Base-by-base conservation (phyloP, 2,113 vertebrate genomes). In the Eulemur rufifrons region DNA sequence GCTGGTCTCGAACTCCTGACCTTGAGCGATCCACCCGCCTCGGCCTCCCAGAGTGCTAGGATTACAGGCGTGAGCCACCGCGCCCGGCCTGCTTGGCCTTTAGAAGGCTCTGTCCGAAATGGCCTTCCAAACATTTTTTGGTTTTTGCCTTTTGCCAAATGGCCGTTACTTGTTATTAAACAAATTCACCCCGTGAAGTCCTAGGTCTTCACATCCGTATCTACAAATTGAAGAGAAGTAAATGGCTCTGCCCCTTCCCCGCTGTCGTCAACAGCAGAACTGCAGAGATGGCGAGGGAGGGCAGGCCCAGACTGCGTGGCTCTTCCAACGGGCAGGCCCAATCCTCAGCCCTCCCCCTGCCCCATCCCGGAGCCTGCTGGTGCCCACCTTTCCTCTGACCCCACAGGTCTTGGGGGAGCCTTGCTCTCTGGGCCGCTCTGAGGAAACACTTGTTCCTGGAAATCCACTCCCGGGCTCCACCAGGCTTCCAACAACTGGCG, bases 101-200 rank as follows among this genome's bases (percentile, higher is more conserved):
- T 21, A 17, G 4, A 66, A 94, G n/a, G 32, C 27, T 71, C 37
- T 50, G 0, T 52, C 18, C 32, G 59, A 87, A 52, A 63, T 20
- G 18, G 12, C 56, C 69, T 87, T 91, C 66, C 23, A 82, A n/a
- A 77, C 13, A 14, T 6, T 25, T 27, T 5, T 11, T 27, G 59
- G 3, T 20, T 29, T 34, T 45, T 29, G 15, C 25, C 13, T 76
- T 85, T 34, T 6, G 8, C 66, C 73, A 63, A 88, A 71, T 27
- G 47, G n/a, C 54, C 74, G 45, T 39, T 25, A 84, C 34, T 47
- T 94, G 86, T 71, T 69, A 32, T 93, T 80, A 59, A 29, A 69
- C 29, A 85, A 63, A 86, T 39, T 78, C n/a, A 82, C 20, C 5
- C 29, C 15, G 2, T 0, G 1, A n/a, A 94, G 47, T 37, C 23